Evolutionary conservation across 1,140 invertebrate genomes (phyloP).

Genomic region (Lamellibrachia luymesi): DNA sequence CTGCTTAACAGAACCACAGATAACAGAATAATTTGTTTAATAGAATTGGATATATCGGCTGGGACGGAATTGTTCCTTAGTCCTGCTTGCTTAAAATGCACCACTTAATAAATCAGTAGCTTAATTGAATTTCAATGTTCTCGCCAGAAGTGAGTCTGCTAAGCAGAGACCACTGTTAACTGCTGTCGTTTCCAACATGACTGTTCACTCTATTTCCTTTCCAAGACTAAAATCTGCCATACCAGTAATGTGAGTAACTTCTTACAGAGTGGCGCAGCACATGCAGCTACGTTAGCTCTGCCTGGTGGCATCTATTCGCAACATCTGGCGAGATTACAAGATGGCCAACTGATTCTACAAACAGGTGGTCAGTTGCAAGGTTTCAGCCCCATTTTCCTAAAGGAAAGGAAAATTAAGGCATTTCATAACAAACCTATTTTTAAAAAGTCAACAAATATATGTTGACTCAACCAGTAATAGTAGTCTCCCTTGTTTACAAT

Average conservation of each 20-base stretch:
- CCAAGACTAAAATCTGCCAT: neutral
- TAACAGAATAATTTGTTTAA: too few relatives aligned
- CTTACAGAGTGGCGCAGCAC: conserved; percentile 45
- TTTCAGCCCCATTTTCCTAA: neutral
- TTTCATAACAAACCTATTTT: neutral
- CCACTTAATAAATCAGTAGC: too few relatives aligned
- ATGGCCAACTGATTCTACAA: conserved; percentile 19
- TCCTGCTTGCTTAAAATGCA: too few relatives aligned
- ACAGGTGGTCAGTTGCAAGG: neutral
- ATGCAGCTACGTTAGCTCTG: conserved; percentile 49
- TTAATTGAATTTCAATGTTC: too few relatives aligned
- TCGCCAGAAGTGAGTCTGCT: too few relatives aligned
- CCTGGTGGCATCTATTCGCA: conserved; percentile 49
- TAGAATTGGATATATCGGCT: too few relatives aligned
- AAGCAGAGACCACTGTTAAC: too few relatives aligned
- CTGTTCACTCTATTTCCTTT: neutral
- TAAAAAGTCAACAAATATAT: neutral
- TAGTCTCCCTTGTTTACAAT: neutral
- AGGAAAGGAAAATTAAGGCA: neutral
- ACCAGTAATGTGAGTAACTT: neutral
- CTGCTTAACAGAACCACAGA: too few relatives aligned
- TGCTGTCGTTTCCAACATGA: too few relatives aligned
- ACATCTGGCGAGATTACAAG: conserved; percentile 42
- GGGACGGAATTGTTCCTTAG: too few relatives aligned
- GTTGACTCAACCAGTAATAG: too few relatives aligned